Base-by-base conservation (phyloP, 2,888 invertebrate genomes). In the Eilema caniola region DNA sequence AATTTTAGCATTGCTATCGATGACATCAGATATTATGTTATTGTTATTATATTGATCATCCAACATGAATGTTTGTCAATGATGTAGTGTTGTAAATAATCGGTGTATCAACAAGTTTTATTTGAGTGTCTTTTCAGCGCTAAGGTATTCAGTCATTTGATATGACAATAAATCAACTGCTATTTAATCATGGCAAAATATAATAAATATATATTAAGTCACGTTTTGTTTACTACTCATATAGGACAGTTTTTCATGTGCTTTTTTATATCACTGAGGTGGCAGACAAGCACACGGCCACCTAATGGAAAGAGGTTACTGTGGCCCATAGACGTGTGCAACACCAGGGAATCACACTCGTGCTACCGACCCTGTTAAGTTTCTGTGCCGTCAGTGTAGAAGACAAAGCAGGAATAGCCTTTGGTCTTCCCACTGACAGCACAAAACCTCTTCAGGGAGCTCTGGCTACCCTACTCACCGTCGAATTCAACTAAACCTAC, bases 21-120 rank as follows among this genome's bases (percentile, higher is more conserved):
- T 86, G 87, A 84, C 85, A 86, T 88, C 86, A 88, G 79, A 59
- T 59, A 61, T 78, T 78, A 79, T 88, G 84, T 86, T 86, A 86
- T 87, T 88, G 86, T 88, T 87, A 85, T 87, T 83, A 79, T 78
- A 81, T 82, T 82, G 79, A 77, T 82, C 77, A 82, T 81, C 84
- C 81, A 85, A 87, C 76, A 86, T 77, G 73, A 71, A 83, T 85
- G 86, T 88, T 88, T 89, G 83, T 85, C 81, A 85, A 84, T 84
- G 79, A 84, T 83, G 82, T 85, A 85, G 84, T 79, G 77, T 59
- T n/a, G 20, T 16, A 56, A 82, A 78, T 68, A 61, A 74, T 75
- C 76, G 80, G 77, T 78, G 70, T 84, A 84, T 86, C 79, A 87
- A 86, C 84, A 85, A 78, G 71, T 80, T 79, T 83, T 82, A 75